A percentile compares a stretch with the other conserved stretches of the same genome.
Conservation (phyloP, 2,888 invertebrate species). For the Lasioglossum morio region DNA sequence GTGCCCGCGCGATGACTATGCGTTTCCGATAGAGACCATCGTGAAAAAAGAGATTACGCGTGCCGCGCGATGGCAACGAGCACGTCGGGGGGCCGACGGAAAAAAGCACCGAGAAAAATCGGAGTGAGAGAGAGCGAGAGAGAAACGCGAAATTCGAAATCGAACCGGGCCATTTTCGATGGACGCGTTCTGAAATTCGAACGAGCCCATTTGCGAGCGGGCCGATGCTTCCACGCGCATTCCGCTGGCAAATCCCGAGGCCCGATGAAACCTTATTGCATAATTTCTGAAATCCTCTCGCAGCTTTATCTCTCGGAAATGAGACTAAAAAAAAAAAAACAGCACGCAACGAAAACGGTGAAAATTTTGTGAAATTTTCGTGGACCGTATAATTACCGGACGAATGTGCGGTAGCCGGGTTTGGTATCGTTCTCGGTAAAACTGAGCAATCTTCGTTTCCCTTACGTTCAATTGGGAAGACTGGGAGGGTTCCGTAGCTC, state of each 20-base stretch:
- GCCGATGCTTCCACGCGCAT: slow-evolving; percentile 16
- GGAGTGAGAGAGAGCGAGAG: background rate
- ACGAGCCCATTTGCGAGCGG: slow-evolving; percentile 17
- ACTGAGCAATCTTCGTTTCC: slow-evolving; percentile 44
- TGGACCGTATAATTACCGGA: background rate
- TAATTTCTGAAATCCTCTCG: slow-evolving; percentile 42
- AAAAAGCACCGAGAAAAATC: background rate
- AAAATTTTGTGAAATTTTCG: background rate
- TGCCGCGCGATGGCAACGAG: background rate
- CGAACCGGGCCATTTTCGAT: slow-evolving; percentile 26
- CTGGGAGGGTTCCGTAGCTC: slow-evolving; percentile 22
- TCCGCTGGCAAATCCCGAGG: slow-evolving; percentile 36
- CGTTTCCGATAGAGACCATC: slow-evolving; percentile 73
- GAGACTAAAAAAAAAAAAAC: background rate
- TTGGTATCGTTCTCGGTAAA: background rate
- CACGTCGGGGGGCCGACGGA: background rate
- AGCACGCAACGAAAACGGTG: background rate
- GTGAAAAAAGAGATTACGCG: slow-evolving; percentile 61
- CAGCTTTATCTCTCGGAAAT: slow-evolving; percentile 23
- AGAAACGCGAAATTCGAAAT: slow-evolving; percentile 29
- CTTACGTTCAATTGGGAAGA: slow-evolving; percentile 41
- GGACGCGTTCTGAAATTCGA: slow-evolving; percentile 41
- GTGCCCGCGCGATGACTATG: slow-evolving; percentile 73
- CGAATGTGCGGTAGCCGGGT: too few relatives aligned
- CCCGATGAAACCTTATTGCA: slow-evolving; percentile 41